Base-by-base conservation (phyloP, 1,140 invertebrate genomes). In the Drosophila asahinai region DNA sequence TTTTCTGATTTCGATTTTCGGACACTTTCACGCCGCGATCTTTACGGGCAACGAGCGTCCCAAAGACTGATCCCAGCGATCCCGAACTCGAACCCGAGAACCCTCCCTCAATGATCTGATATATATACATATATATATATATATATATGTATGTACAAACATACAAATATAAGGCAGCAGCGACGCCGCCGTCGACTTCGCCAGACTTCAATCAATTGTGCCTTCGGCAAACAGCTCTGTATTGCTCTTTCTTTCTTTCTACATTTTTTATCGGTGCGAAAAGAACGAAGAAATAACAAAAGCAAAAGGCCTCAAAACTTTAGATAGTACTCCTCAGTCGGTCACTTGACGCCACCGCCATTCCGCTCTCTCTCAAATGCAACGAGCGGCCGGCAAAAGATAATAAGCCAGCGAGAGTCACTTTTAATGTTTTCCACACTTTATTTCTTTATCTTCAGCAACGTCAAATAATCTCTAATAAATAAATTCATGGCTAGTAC, bases 11-110 rank as follows among this genome's bases (percentile, higher is more conserved):
- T 40, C 19, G 12, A 49, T 42, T 30, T 47, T 17, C 19, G 36
- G n/a, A 5, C n/a, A 51, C 30, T 78, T 48, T 43, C 30, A n/a
- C 45, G 33, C 40, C 67, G 58, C 83, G 83, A 75, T 84, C 86
- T 72, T 62, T 45, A 80, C 78, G 43, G 47, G 63, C 54, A 65
- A 66, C 65, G 65, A 64, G 66, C 86, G 62, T 52, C 48, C 73
- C 86, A 84, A 48, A 70, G 66, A 89, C 84, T 87, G 84, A 89
- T 89, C 73, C 62, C 70, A 74, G 27, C 63, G 45, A 70, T 64
- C 59, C 55, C 22, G 66, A 76, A 83, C 76, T 76, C 72, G 67
- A 86, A 68, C 40, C 59, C 52, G 59, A 80, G 48, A 74, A 77
- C 74, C 63, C 62, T 66, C 61, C 61, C 61, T 43, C 42, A 36